Conservation (phyloP, 2,113 vertebrate species). For the Sterrhoptilus dennistouni region DNA sequence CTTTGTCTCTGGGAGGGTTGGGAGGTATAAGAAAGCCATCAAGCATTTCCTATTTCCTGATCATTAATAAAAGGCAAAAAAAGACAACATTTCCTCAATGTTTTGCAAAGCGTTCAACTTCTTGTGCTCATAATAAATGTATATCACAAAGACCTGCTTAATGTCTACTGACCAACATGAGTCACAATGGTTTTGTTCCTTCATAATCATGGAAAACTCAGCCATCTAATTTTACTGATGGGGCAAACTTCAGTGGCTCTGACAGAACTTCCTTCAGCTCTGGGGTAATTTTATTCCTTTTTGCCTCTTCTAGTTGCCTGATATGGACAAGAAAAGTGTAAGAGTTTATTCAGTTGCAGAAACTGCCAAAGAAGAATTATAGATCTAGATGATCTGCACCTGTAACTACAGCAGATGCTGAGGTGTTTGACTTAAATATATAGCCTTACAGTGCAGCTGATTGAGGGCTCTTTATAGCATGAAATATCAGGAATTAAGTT, state of each 20-base stretch:
- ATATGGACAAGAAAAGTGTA: neutral
- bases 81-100: neutral
- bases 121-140: neutral
- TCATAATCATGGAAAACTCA: neutral
- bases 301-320: neutral
- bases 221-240: neutral
- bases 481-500: neutral
- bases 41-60: neutral
- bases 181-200: neutral
- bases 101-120: neutral
- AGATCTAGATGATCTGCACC: neutral
- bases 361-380: neutral
- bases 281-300: neutral
- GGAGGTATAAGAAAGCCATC: neutral
- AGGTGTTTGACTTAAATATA: neutral
- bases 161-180: neutral
- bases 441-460: neutral
- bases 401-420: neutral
- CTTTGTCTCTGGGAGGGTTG: neutral
- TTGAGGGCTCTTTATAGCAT: neutral
- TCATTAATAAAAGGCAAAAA: neutral
- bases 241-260: neutral
- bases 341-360: neutral
- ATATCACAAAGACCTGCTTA: neutral
- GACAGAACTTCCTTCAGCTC: neutral